Evolutionary conservation across 2,113 vertebrate species (phyloP).

Genomic region (Chinchilla lanigera): DNA sequence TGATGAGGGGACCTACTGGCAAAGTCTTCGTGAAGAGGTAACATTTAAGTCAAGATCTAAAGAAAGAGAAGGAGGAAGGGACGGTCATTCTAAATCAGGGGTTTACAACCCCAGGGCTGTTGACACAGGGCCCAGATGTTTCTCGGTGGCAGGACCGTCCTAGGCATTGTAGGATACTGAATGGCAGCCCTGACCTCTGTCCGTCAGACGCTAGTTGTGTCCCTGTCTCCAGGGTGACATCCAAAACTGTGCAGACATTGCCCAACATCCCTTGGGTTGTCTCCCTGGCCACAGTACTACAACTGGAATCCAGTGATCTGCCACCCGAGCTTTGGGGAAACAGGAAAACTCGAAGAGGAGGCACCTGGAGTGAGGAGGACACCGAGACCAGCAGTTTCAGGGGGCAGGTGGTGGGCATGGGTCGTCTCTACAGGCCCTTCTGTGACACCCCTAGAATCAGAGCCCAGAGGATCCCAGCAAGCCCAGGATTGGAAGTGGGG

Average conservation of each 20-base stretch:
- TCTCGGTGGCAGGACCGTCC: background rate
- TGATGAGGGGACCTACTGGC: fast-evolving
- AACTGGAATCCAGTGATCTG: background rate
- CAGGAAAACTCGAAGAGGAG: fast-evolving
- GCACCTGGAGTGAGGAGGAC: background rate
- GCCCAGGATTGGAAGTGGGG: background rate
- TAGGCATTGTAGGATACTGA: fast-evolving
- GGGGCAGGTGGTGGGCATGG: fast-evolving
- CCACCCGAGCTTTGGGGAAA: background rate
- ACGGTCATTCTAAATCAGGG: fast-evolving
- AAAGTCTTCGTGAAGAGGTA: background rate
- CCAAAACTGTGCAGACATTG: background rate
- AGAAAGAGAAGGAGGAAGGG: background rate
- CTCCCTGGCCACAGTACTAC: fast-evolving
- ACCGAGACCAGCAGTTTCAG: background rate
- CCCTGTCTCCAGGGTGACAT: background rate
- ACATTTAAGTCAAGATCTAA: background rate
- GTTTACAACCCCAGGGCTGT: background rate
- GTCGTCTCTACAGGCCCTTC: background rate
- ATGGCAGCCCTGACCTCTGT: too few relatives aligned
- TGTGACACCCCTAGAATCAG: background rate
- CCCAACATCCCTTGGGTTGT: background rate
- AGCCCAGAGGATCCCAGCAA: background rate
- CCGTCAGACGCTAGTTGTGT: background rate
- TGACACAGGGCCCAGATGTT: background rate